Conservation (phyloP, 2,113 vertebrate genomes). For the Potamarius usumacintae region DNA sequence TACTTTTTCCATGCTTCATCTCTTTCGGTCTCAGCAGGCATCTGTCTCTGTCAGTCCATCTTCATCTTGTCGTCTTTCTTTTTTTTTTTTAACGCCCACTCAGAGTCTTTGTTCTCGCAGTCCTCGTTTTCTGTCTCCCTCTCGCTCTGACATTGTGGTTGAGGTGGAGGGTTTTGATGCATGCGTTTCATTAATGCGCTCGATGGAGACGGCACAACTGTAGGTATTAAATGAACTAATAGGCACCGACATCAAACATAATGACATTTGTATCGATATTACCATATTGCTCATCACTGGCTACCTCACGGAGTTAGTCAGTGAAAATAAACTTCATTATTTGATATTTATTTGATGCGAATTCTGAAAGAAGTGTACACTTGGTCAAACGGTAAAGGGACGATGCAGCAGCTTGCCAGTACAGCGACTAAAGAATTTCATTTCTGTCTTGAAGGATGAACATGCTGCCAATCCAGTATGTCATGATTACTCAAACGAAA, state of each 20-base stretch:
- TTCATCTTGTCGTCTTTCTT: conserved; percentile 2
- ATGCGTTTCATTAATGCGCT: conserved; percentile 47
- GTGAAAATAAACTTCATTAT: no score
- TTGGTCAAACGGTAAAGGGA: background rate
- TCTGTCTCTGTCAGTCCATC: conserved; percentile 36
- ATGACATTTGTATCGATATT: background rate
- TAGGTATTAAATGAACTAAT: background rate
- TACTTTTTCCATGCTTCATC: conserved; percentile 12
- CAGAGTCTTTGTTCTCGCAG: conserved; percentile 31
- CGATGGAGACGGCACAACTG: background rate
- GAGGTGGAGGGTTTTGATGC: conserved; percentile 37
- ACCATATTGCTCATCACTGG: background rate
- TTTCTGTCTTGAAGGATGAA: background rate
- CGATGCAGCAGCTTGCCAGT: background rate
- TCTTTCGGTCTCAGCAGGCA: conserved; percentile 13
- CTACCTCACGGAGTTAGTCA: background rate
- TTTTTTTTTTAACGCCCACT: conserved; percentile 15
- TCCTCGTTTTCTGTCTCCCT: conserved; percentile 19
- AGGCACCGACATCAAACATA: background rate
- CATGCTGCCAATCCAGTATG: background rate
- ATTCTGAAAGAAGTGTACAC: background rate
- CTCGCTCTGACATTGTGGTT: background rate
- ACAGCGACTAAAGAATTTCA: background rate
- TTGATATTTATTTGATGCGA: background rate
- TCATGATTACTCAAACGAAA: background rate